Base-by-base conservation (phyloP, 2,797 vertebrate genomes). In the Myotis pilosus region DNA sequence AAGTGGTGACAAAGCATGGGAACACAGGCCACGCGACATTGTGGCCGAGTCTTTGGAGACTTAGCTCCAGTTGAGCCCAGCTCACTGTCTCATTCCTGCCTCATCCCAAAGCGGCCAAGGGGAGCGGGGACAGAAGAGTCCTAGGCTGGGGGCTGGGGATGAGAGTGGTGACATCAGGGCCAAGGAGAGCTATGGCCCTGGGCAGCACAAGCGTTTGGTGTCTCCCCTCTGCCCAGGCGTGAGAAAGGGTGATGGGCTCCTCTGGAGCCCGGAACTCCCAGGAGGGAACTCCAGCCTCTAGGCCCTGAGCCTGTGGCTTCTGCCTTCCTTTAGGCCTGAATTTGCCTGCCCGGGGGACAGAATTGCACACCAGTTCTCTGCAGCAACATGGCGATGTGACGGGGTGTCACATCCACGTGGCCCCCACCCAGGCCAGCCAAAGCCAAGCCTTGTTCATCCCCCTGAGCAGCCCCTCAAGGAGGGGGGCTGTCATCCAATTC, bases 11-110 rank as follows among this genome's bases (percentile, higher is more conserved):
- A 19, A 57, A 64, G n/a, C 53, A 8, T 1, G 25, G 72, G 66
- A 33, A 49, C 3, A 10, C 0, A 30, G 33, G 44, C 6, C 28
- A 5, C 0, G 0, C 0, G 5, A 8, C 38, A 36, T 15, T 28
- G 1, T 2, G 1, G 38, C 17, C 1, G 5, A 7, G 20, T 72
- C 68, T 90, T 33, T 7, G 30, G 82, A 57, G 79, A 78, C 44
- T 25, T 47, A 25, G 16, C 33, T 53, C 36, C 47, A 13, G 71
- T 12, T 20, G 33, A 87, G 68, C 72, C 49, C 62, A 8, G 36
- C 41, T 87, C 1, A 5, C 23, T 17, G 19, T 22, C 22, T 13
- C 22, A n/a, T 23, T 28, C 28, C 13, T 19, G 55, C 4, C 47
- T 19, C 23, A n/a, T 9, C 19, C 33, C 30, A 30, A 28, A 64